Percentiles rank a stretch among this genome's conserved stretches.
These are phyloP conservation scores for Carduelis carduelis DNA, from an alignment of 2,797 vertebrate species.

Conservation along the genomic window DNA sequence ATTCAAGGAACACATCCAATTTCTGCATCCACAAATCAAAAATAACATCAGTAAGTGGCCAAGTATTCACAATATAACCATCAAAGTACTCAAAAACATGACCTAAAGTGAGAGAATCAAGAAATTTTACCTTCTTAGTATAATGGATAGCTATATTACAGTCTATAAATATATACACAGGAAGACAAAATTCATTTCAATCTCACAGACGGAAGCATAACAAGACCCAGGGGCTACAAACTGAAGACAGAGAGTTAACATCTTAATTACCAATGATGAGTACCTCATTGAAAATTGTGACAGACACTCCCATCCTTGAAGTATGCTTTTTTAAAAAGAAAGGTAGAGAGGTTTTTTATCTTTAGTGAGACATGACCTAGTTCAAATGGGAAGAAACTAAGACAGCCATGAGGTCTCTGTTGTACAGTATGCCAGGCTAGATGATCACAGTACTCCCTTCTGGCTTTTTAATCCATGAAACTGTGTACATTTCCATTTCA, in stretches of 20 bases:
- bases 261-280: not conserved
- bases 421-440: conserved; percentile 54
- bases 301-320: conserved; percentile 20
- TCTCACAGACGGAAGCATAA: not conserved
- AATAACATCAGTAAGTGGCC: not conserved
- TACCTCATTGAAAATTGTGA: not conserved
- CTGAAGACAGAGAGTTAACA: conserved; percentile 15
- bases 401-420: conserved; percentile 55
- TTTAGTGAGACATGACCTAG: conserved; percentile 45
- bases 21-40: not conserved
- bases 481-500: conserved; percentile 67
- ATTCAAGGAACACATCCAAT: not conserved
- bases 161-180: conserved; percentile 4
- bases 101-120: not conserved
- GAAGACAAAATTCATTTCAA: not conserved
- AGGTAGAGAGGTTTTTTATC: not conserved
- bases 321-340: conserved; percentile 14
- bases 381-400: conserved; percentile 53
- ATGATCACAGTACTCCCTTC: conserved; percentile 65
- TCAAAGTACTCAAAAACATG: not conserved
- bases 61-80: not conserved
- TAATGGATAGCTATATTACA: not conserved
- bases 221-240: conserved; percentile 10
- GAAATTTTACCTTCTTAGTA: not conserved
- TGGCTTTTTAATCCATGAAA: conserved; percentile 63